A percentile compares a stretch with the other conserved stretches of the same genome.
Evolutionary conservation across 2,797 vertebrate genomes (phyloP).

Genomic region (Cynodonichthys magdalenae): DNA sequence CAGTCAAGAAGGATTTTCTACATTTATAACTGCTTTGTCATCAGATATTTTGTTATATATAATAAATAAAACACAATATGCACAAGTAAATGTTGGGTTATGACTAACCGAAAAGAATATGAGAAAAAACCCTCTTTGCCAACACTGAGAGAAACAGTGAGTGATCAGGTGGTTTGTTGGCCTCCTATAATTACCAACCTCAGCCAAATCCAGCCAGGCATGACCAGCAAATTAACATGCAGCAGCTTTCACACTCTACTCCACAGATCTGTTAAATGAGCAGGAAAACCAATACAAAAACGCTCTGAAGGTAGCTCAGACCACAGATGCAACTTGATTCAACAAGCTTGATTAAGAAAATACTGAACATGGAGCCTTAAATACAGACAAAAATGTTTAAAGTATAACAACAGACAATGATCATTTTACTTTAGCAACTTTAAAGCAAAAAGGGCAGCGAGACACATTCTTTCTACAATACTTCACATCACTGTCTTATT

Average conservation of each 20-base stretch:
- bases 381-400: constrained; percentile 5
- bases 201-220: constrained; percentile 76
- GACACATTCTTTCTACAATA: background rate
- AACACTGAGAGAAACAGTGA: constrained; percentile 49
- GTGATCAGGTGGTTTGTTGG: constrained; percentile 77
- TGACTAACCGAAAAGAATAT: constrained; percentile 16
- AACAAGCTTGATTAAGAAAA: constrained; percentile 26
- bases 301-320: constrained; percentile 63
- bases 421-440: background rate
- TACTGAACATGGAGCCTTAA: constrained; percentile 3
- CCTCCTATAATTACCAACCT: constrained; percentile 79
- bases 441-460: too few relatives aligned
- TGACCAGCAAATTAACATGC: constrained; percentile 76
- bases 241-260: constrained; percentile 74
- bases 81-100: background rate
- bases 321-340: constrained; percentile 29
- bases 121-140: constrained; percentile 32
- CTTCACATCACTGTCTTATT: background rate
- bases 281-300: constrained; percentile 69
- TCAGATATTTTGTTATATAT: constrained; percentile 5
- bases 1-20: constrained; percentile 1
- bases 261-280: constrained; percentile 72
- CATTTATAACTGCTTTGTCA: background rate
- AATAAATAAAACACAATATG: background rate
- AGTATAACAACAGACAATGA: background rate